Base-by-base conservation (phyloP, 2,113 vertebrate genomes). In the Festucalex cinctus region DNA sequence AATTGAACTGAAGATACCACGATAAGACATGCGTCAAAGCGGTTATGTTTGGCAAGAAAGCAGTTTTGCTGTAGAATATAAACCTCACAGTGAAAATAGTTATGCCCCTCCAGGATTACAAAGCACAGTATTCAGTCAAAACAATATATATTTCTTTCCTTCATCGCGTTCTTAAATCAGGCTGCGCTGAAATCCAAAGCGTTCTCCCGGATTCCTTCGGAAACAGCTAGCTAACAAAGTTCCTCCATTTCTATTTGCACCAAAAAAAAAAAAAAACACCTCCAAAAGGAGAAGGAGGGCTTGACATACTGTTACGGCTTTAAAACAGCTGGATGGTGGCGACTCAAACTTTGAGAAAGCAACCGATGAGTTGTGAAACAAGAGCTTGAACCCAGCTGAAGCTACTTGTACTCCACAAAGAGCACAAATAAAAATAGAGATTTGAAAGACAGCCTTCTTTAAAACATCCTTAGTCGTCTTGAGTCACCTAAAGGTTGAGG, bases 61-160 rank as follows among this genome's bases (percentile, higher is more conserved):
- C 88, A 86, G 88, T 90, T 91, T 87, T 84, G 86, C 86, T 83
- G 85, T 88, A 85, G 91, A 88, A 84, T 91, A 90, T 86, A 91
- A 92, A 93, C 87, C 89, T 93, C 92, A 92, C 91, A 93, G 92
- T 92, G 92, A 92, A 92, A 93, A 91, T 87, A 91, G 88, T 91
- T 91, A 89, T 89, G 89, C 89, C 90, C 91, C 90, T 90, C 89
- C 85, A 89, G 88, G 83, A 91, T 90, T 88, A 91, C 88, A 91
- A 93, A 92, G 91, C 91, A 93, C 90, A 93, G 92, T 91, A 89
- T 92, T 91, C 86, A 93, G 91, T 91, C 89, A 89, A 89, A 88
- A 88, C 80, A 86, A 85, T 84, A 88, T 78, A 80, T 89, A 71
- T 83, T 74, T 85, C 75, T 73, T 70, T 80, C 76, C 77, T 81